These are phyloP conservation scores for Takifugu flavidus DNA, from an alignment of 2,113 vertebrate genomes.

Conservation along the genomic window DNA sequence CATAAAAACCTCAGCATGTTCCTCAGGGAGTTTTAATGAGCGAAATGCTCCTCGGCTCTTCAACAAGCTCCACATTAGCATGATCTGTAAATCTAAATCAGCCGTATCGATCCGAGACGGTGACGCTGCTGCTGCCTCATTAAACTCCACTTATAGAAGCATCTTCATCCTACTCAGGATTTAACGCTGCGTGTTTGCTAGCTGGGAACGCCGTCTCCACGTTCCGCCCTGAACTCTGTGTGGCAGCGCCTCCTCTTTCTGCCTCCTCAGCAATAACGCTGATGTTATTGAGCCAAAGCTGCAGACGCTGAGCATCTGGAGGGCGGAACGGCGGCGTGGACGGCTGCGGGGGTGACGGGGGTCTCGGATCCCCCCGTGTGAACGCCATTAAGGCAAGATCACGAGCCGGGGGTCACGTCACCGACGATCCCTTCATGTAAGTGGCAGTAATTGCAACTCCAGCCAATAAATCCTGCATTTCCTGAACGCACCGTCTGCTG, in stretches of 20 bases:
- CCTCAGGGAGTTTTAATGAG: too few relatives aligned
- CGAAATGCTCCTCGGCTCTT: too few relatives aligned
- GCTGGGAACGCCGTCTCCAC: background rate
- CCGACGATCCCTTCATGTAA: too few relatives aligned
- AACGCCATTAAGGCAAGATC: background rate
- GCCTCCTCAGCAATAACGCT: conserved; percentile 68
- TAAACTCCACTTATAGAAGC: background rate
- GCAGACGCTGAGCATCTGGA: conserved; percentile 32
- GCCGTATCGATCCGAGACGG: background rate
- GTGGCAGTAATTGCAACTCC: too few relatives aligned
- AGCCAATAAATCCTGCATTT: too few relatives aligned
- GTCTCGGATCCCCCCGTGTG: background rate
- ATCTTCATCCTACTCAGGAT: background rate
- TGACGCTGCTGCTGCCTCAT: background rate
- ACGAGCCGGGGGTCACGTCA: background rate
- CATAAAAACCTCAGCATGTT: too few relatives aligned
- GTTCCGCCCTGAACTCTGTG: conserved; percentile 1
- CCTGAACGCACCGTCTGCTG: too few relatives aligned
- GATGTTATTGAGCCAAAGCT: conserved; percentile 61
- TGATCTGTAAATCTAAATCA: background rate
- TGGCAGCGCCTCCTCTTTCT: conserved; percentile 47
- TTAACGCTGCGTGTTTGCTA: background rate
- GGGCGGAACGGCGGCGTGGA: conserved; percentile 4
- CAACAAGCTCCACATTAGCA: too few relatives aligned
- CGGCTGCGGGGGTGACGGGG: conserved; percentile 22